A percentile compares a stretch with the other conserved stretches of the same genome.
Evolutionary conservation across 1,140 invertebrate species (phyloP).

Genomic region (Drosophila sp.): DNA sequence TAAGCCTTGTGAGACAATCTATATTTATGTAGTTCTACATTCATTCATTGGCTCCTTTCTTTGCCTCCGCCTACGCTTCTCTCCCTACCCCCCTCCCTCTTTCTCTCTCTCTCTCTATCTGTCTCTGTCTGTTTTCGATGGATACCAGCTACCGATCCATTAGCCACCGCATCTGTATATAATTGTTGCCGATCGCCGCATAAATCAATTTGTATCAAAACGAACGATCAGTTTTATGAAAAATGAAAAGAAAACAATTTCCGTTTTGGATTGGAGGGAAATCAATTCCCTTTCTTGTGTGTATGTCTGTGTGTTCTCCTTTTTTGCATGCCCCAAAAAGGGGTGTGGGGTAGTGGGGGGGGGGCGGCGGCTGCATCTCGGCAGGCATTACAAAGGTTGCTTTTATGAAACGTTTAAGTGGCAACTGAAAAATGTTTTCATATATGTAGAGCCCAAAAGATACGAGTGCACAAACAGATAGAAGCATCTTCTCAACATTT

Average conservation of each 20-base stretch:
- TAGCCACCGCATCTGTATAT: slow-evolving; percentile 79
- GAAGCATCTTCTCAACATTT: slow-evolving; percentile 44
- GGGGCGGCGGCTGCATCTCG: not conserved
- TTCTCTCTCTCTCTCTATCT: not conserved
- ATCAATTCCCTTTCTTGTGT: slow-evolving; percentile 50
- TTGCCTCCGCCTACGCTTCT: not conserved
- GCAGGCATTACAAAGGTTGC: slow-evolving; percentile 70
- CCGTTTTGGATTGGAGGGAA: slow-evolving; percentile 61
- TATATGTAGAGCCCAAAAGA: slow-evolving; percentile 40
- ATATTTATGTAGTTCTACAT: not conserved
- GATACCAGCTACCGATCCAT: slow-evolving; percentile 67
- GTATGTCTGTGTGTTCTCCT: not conserved
- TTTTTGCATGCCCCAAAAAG: slow-evolving; percentile 56
- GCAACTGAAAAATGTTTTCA: slow-evolving; percentile 77
- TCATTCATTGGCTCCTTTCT: slow-evolving; percentile 9
- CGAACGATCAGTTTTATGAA: slow-evolving; percentile 79
- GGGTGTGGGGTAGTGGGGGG: slow-evolving; percentile 29
- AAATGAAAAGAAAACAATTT: slow-evolving; percentile 73
- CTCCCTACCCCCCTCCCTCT: not conserved
- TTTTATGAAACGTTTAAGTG: slow-evolving; percentile 81
- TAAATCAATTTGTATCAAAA: slow-evolving; percentile 80
- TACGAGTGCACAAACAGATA: slow-evolving; percentile 48
- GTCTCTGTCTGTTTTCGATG: slow-evolving; percentile 5
- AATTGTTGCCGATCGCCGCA: slow-evolving; percentile 78
- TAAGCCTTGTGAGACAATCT: too few relatives aligned